Evolutionary conservation across 2,113 vertebrate genomes (phyloP).

Genomic region (Pholis gunnellus): DNA sequence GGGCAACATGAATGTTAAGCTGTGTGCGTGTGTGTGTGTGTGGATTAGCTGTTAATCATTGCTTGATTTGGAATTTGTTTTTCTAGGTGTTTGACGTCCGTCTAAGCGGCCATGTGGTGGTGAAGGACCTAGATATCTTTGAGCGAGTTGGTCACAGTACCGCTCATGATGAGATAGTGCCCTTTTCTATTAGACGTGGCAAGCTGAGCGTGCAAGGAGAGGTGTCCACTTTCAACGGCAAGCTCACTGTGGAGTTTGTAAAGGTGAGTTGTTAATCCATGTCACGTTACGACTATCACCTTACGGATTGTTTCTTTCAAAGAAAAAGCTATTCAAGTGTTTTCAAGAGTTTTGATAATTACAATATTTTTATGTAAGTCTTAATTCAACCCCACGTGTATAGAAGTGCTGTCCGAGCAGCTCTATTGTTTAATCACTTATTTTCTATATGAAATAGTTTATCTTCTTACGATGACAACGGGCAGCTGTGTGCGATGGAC

Average conservation of each 20-base stretch:
- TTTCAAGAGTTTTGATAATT: not conserved
- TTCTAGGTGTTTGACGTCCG: constrained; percentile 96
- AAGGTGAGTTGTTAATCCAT: constrained; percentile 86
- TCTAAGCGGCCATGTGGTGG: constrained; percentile 94
- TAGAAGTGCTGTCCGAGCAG: not conserved
- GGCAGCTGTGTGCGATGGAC: not conserved
- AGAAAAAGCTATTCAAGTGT: not conserved
- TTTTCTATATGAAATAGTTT: not conserved
- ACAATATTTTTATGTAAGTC: too few species aligned
- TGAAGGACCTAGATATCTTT: constrained; percentile 98
- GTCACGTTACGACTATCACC: not conserved
- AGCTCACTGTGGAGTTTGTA: constrained; percentile 96
- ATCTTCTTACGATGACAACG: not conserved
- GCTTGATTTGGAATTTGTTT: not conserved
- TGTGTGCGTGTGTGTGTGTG: not conserved
- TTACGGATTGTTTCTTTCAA: not conserved
- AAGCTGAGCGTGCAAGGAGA: constrained; percentile 96
- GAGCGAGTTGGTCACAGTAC: constrained; percentile 98
- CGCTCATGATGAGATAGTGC: constrained; percentile 95
- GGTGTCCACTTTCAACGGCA: constrained; percentile 97
- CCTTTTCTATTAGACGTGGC: constrained; percentile 93
- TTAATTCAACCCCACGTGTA: not conserved
- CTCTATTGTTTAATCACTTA: not conserved
- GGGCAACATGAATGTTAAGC: not conserved
- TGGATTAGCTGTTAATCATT: not conserved